These are phyloP conservation scores for Caenorhabditis remanei DNA, from an alignment of 1,140 invertebrate species.

Conservation along the genomic window DNA sequence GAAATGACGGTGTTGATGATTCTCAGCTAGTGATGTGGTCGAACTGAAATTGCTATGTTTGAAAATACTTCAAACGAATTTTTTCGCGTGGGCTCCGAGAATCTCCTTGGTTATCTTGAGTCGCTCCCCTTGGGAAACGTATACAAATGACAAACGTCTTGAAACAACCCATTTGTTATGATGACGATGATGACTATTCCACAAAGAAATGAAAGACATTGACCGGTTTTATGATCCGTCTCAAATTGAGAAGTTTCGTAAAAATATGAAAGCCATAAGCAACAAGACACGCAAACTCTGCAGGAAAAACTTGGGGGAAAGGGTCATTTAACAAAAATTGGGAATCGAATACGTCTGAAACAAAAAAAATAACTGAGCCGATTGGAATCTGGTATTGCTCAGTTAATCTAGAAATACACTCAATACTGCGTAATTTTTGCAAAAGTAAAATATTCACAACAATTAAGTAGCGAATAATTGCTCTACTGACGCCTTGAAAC, in stretches of 20 bases:
- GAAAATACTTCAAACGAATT: no score
- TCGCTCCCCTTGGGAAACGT: neutral
- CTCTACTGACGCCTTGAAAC: neutral
- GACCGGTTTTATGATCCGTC: constrained; percentile 25
- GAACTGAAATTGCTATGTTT: neutral
- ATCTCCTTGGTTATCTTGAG: constrained; percentile 22
- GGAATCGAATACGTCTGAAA: neutral
- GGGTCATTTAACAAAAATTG: neutral
- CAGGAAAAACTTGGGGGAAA: neutral
- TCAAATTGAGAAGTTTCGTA: neutral
- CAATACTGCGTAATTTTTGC: no score
- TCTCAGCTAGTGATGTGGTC: neutral
- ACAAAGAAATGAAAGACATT: neutral
- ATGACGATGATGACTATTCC: constrained; percentile 21
- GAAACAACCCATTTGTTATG: constrained; percentile 23
- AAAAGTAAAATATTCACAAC: neutral
- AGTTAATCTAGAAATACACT: neutral
- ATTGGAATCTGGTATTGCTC: constrained; percentile 1
- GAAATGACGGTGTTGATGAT: neutral
- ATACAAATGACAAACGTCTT: constrained; percentile 31
- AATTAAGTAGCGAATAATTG: constrained; percentile 13
- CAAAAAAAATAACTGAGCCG: neutral
- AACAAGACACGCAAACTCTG: neutral
- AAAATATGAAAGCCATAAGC: neutral
- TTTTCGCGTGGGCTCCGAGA: no score